These are phyloP conservation scores for Bungarus multicinctus DNA, from an alignment of 2,113 vertebrate genomes.

Conservation along the genomic window DNA sequence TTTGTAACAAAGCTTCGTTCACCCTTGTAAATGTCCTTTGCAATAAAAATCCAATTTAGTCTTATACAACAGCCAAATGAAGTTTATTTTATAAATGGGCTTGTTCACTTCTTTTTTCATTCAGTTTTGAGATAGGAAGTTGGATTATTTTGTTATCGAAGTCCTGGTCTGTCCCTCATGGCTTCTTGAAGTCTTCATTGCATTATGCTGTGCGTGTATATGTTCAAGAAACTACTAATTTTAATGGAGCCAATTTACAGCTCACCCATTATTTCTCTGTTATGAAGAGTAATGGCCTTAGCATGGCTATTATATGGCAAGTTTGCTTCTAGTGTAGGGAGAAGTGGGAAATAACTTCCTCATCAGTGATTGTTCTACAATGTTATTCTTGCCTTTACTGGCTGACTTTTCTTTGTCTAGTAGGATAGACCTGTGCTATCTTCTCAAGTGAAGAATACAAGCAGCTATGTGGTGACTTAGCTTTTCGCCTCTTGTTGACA, in stretches of 20 bases:
- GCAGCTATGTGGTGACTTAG: not conserved
- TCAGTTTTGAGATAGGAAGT: not conserved
- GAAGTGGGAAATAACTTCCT: not conserved
- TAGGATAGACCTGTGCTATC: not conserved
- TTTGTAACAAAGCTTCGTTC: conserved; percentile 11
- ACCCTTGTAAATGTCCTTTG: conserved; percentile 22
- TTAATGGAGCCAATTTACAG: not conserved
- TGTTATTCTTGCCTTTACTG: not conserved
- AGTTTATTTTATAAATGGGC: not conserved
- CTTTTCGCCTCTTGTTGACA: not conserved
- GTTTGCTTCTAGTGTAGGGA: not conserved
- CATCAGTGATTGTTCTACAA: not conserved
- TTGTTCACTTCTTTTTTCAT: not conserved
- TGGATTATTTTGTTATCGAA: not conserved
- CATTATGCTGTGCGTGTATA: not conserved
- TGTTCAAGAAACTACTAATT: not conserved
- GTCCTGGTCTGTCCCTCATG: not conserved
- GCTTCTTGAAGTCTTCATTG: not conserved
- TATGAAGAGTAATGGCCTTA: not conserved
- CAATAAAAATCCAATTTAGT: conserved; percentile 27
- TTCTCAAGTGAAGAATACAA: not conserved
- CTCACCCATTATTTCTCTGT: not conserved
- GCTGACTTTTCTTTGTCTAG: no score
- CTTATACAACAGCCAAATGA: not conserved
- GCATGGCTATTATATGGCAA: not conserved